phyloP scores from a whole-genome alignment of 2,888 invertebrate species.

The Cheilosia pagana region DNA sequence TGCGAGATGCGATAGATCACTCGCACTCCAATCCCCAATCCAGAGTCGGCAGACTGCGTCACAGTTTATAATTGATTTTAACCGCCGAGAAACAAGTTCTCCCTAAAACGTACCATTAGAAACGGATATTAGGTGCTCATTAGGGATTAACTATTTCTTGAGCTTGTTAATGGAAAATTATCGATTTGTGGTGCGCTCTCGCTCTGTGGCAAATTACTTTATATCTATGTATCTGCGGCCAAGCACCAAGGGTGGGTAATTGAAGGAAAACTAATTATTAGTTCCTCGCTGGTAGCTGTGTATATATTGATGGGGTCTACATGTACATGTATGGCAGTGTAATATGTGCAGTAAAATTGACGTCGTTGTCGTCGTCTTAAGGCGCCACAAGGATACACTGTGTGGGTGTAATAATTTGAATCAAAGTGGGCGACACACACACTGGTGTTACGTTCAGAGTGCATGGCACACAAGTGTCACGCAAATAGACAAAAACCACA shows the following conservation, averaged over 20 bases:
- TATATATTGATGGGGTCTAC: constrained; percentile 10
- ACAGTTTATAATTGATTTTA: constrained; percentile 29
- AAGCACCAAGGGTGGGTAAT: constrained; percentile 50
- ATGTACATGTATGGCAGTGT: constrained; percentile 9
- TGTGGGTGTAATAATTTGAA: constrained; percentile 57
- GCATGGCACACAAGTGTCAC: constrained; percentile 62
- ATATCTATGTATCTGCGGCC: constrained; percentile 17
- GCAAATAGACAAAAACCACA: constrained; percentile 67
- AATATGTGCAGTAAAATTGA: constrained; percentile 37
- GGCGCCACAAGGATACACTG: constrained; percentile 63
- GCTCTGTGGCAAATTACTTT: background rate
- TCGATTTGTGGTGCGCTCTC: constrained; percentile 49
- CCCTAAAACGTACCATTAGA: constrained; percentile 43
- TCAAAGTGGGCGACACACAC: constrained; percentile 44
- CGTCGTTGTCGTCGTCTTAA: constrained; percentile 53
- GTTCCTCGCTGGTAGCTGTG: constrained; percentile 48
- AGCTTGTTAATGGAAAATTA: constrained; percentile 71
- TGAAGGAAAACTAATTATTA: constrained; percentile 73
- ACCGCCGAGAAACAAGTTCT: constrained; percentile 25
- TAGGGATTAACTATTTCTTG: constrained; percentile 67
- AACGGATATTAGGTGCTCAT: constrained; percentile 73
- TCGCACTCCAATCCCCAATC: background rate
- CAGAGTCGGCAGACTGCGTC: background rate
- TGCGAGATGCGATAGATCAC: constrained; percentile 31
- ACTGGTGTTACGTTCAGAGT: constrained; percentile 25